Conservation (phyloP, 2,888 invertebrate genomes). For the Stratiomys singularior region DNA sequence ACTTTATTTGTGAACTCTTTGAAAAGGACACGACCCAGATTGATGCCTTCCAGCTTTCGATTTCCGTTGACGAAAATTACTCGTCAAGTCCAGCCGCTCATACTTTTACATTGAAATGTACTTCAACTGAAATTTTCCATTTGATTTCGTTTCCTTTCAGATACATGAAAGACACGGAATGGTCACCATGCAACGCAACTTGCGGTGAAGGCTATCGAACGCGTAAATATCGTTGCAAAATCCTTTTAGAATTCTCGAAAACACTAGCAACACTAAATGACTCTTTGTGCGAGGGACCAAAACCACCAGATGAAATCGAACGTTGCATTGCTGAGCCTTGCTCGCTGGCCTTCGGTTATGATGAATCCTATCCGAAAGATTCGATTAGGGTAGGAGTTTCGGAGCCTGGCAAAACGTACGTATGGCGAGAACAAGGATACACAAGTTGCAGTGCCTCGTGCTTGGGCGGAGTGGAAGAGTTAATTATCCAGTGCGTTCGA, state of each 20-base stretch:
- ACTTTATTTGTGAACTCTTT: too few relatives aligned
- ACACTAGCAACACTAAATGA: constrained; percentile 90
- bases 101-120: too few relatives aligned
- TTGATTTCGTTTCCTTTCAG: constrained; percentile 67
- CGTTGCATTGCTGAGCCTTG: constrained; percentile 84
- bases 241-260: constrained; percentile 90
- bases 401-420: constrained; percentile 82
- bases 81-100: too few relatives aligned
- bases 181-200: constrained; percentile 91
- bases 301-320: constrained; percentile 84
- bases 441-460: constrained; percentile 95
- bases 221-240: constrained; percentile 92
- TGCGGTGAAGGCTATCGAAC: constrained; percentile 91
- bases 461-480: constrained; percentile 86
- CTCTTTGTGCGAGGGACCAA: constrained; percentile 85
- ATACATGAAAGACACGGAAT: constrained; percentile 87
- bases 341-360: constrained; percentile 70
- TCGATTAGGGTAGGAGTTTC: constrained; percentile 75
- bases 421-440: constrained; percentile 90
- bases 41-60: too few relatives aligned
- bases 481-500: constrained; percentile 87
- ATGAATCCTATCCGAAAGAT: constrained; percentile 64
- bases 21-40: too few relatives aligned
- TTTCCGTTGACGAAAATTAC: not conserved
- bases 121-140: not conserved